Conservation (phyloP, 2,113 vertebrate genomes). For the Brachypodius melanocephalos region DNA sequence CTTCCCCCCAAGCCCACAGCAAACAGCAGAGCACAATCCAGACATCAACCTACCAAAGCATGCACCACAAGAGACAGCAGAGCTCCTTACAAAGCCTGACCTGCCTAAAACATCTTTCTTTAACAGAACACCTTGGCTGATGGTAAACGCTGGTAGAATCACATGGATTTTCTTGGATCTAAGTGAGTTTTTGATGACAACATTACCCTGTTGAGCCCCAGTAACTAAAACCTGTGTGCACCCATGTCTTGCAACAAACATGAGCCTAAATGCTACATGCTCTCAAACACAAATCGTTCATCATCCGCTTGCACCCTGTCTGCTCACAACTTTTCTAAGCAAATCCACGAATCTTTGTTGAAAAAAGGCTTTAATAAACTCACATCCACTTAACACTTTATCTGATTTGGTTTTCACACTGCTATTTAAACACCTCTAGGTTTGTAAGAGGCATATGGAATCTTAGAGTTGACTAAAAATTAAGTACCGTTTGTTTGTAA, state of each 20-base stretch:
- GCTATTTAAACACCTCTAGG: background rate
- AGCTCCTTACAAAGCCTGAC: background rate
- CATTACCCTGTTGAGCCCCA: background rate
- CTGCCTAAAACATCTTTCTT: background rate
- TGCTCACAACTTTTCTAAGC: background rate
- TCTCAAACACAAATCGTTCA: fast-evolving
- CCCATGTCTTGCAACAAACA: fast-evolving
- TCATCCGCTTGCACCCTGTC: background rate
- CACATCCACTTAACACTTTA: background rate
- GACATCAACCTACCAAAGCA: background rate
- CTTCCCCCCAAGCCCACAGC: background rate
- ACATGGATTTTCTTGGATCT: background rate
- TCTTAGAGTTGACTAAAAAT: background rate
- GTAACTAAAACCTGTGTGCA: background rate
- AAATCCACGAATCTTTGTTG: background rate
- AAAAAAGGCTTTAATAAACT: background rate
- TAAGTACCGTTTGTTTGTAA: background rate
- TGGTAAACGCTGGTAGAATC: background rate
- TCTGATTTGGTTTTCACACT: background rate
- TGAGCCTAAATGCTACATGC: background rate
- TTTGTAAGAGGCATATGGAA: background rate
- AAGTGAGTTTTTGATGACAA: background rate
- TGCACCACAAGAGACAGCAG: fast-evolving
- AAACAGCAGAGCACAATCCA: background rate
- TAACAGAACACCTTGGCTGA: background rate